These are phyloP conservation scores for Cephus runcator DNA, from an alignment of 2,888 invertebrate species.

Conservation along the genomic window DNA sequence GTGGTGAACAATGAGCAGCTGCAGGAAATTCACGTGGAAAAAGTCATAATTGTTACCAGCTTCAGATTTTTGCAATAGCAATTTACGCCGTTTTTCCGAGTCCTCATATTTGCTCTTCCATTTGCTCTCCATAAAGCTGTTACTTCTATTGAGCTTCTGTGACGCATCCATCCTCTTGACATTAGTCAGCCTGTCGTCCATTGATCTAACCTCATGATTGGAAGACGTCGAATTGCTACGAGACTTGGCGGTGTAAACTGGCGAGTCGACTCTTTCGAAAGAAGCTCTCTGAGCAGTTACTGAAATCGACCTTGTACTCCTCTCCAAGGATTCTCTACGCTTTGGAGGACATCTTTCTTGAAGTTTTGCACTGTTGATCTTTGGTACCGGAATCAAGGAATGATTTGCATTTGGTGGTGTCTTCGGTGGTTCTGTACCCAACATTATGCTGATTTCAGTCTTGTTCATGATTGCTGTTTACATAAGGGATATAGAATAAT, in stretches of 20 bases:
- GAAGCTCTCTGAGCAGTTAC: constrained; percentile 61
- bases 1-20: neutral
- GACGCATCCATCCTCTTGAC: constrained; percentile 25
- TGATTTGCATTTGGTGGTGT: constrained; percentile 44
- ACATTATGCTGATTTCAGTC: constrained; percentile 52
- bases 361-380: constrained; percentile 43
- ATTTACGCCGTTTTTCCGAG: constrained; percentile 75
- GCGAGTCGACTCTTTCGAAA: constrained; percentile 53
- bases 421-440: constrained; percentile 32
- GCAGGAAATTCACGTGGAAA: neutral
- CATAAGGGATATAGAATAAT: neutral
- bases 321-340: constrained; percentile 45
- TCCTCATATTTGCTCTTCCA: constrained; percentile 81
- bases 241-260: neutral
- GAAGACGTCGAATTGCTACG: neutral
- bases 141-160: constrained; percentile 45
- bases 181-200: constrained; percentile 4
- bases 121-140: constrained; percentile 49
- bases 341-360: constrained; percentile 46
- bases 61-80: constrained; percentile 75
- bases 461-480: constrained; percentile 45
- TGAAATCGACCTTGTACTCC: constrained; percentile 43
- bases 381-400: constrained; percentile 61
- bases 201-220: neutral
- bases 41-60: constrained; percentile 68